Evolutionary conservation across 2,888 invertebrate genomes (phyloP), one percentile per base, ranked within the genome.

Genomic region (Chromoteleia sp.): DNA sequence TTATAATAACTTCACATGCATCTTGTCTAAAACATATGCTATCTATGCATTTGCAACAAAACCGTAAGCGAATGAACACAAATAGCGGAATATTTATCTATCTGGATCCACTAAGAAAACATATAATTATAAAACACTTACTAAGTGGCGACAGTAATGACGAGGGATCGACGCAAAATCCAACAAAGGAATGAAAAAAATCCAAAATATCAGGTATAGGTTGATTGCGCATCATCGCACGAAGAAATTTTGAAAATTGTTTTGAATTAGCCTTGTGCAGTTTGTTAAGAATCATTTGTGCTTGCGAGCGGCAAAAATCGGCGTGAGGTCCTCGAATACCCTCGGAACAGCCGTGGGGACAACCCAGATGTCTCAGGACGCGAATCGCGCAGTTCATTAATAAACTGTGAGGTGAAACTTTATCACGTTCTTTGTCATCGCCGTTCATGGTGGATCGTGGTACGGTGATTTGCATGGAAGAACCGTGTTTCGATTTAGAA

Each of bases 131-230:
- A n/a, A 59, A 94, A 43, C 2, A 68, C 97, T 96, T 93, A 97
- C 97, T 97, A 92, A 97, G 93, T 30, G 98, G 97, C 21, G 97
- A 98, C 15, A 98, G 93, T 85, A 97, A 93, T 6, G 96, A 95
- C 82, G 95, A 94, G 8, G 98, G 98, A 92, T 99, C 98, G 36
- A 97, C 95, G 92, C 99, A 99, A 92, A 98, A 99, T 4, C 98
- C 98, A 59, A 98, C 95, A 86, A 98, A 97, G 0, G 99, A 95
- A 91, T 99, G 99, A 81, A 99, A 95, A 88, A 99, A 97, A 88
- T 99, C 99, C 68, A 99, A 92, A 6, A 98, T 94, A 82, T 98
- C 97, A 14, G 95, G 93, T 29, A 99, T 93, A 0, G 96, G 95
- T 25, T 96, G 94, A 1, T 94, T 94, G 83, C 95, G 95, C 0